These are phyloP conservation scores for Hippopotamyrus pictus DNA, from an alignment of 2,797 vertebrate species.

Conservation along the genomic window DNA sequence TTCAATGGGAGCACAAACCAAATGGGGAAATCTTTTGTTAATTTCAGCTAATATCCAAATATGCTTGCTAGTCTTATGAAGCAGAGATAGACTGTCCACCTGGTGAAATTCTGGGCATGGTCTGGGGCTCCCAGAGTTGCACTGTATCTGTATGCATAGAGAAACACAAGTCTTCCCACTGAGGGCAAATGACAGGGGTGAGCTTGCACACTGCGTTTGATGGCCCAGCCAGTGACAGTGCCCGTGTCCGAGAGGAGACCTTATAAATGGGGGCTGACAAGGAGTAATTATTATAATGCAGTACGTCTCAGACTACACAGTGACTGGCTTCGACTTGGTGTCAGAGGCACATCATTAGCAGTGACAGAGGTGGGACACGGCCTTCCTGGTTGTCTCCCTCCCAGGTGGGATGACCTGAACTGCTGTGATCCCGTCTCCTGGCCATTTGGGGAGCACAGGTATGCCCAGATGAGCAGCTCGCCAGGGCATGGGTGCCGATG, in stretches of 20 bases:
- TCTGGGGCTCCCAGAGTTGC: neutral
- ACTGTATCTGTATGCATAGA: neutral
- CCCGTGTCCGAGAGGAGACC: slow-evolving; percentile 35
- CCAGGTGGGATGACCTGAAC: slow-evolving; percentile 49
- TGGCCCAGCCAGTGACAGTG: slow-evolving; percentile 19
- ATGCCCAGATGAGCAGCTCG: slow-evolving; percentile 25
- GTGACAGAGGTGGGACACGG: slow-evolving; percentile 54
- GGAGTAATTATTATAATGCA: slow-evolving; percentile 66
- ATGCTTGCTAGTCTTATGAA: neutral
- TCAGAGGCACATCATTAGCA: slow-evolving; percentile 58
- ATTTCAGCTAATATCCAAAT: neutral
- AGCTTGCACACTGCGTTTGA: slow-evolving; percentile 22
- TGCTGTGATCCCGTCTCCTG: slow-evolving; percentile 33
- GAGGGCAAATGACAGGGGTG: slow-evolving; percentile 30
- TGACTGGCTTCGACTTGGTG: slow-evolving; percentile 48
- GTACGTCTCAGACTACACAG: slow-evolving; percentile 53
- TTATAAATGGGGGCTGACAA: slow-evolving; percentile 63
- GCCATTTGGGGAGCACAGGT: slow-evolving; percentile 27
- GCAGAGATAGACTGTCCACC: neutral
- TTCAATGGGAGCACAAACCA: neutral
- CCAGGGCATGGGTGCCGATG: slow-evolving; percentile 25
- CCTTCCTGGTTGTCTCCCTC: slow-evolving; percentile 49
- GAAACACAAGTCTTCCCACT: slow-evolving; percentile 21
- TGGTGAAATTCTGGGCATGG: neutral
- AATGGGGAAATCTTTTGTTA: neutral